Evolutionary conservation across 2,888 invertebrate species (phyloP).

Genomic region (Ypsolopha sequella): DNA sequence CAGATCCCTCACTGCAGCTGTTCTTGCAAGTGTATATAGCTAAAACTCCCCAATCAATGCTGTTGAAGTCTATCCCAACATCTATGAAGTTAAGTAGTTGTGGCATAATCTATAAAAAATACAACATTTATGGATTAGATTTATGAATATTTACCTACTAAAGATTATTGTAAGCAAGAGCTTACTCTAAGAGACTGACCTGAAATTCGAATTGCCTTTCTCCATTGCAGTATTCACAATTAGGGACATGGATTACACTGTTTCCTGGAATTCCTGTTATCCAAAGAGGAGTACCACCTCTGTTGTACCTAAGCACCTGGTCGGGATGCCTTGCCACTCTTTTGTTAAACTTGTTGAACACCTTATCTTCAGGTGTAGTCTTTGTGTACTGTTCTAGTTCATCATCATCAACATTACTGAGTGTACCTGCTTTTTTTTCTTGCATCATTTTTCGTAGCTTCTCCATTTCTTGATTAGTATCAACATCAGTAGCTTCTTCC

Average conservation of each 20-base stretch:
- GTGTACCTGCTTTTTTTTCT: conserved; percentile 73
- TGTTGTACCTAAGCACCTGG: conserved; percentile 85
- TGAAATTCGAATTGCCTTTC: conserved; percentile 92
- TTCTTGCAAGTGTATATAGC: conserved; percentile 86
- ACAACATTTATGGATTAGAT: background rate
- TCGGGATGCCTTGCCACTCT: conserved; percentile 78
- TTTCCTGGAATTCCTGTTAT: conserved; percentile 73
- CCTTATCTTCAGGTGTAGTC: conserved; percentile 76
- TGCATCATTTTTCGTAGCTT: conserved; percentile 57
- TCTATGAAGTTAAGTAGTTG: conserved; percentile 80
- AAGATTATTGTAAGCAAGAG: background rate
- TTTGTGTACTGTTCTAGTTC: conserved; percentile 79
- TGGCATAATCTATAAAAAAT: conserved; percentile 79
- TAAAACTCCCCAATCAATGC: conserved; percentile 92
- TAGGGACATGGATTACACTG: conserved; percentile 71
- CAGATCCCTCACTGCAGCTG: conserved; percentile 76
- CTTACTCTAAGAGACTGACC: conserved; percentile 39
- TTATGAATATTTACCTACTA: background rate
- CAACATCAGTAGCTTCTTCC: conserved; percentile 50
- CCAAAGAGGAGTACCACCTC: conserved; percentile 86
- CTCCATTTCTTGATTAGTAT: conserved; percentile 59
- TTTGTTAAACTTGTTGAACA: conserved; percentile 83
- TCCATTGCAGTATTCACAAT: conserved; percentile 80
- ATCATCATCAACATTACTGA: conserved; percentile 72
- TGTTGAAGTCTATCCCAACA: conserved; percentile 70